Percentiles rank a stretch among this genome's conserved stretches.
phyloP scores from a whole-genome alignment of 2,888 invertebrate genomes.

The Synergus laeviventris region DNA sequence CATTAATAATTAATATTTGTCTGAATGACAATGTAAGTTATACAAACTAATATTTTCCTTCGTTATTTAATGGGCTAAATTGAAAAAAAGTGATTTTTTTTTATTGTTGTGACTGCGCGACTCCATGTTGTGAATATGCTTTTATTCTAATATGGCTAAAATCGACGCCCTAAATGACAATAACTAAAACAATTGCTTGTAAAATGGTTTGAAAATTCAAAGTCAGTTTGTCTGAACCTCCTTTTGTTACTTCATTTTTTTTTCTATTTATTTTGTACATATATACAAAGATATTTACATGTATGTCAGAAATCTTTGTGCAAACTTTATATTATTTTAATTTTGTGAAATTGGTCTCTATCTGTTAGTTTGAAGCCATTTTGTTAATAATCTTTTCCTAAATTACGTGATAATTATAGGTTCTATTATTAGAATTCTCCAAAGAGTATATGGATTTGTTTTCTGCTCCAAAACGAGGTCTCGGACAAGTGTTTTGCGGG shows the following conservation, averaged over 20 bases:
- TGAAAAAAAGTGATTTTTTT: not conserved
- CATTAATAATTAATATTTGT: not conserved
- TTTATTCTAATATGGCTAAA: no score
- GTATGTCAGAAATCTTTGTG: no score
- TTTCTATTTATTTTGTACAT: not conserved
- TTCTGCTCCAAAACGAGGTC: no score
- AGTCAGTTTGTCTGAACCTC: not conserved
- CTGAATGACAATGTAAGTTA: constrained; percentile 27
- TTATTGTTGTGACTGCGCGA: constrained; percentile 2
- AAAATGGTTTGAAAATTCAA: not conserved
- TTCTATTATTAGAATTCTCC: no score
- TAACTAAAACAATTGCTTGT: not conserved
- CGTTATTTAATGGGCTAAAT: not conserved
- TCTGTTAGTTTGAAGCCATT: no score
- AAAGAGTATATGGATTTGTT: no score
- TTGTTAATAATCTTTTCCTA: no score
- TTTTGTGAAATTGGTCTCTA: no score
- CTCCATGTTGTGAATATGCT: constrained; percentile 17
- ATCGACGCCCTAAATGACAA: not conserved
- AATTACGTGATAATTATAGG: no score
- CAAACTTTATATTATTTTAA: no score
- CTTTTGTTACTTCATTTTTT: not conserved
- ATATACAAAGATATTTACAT: no score
- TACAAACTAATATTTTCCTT: not conserved
- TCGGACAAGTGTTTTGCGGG: no score